A percentile compares a stretch with the other conserved stretches of the same genome.
Evolutionary conservation across 64 coral and sea anemone species (phyloP).

Genomic region (Catalaphyllia jardinei): DNA sequence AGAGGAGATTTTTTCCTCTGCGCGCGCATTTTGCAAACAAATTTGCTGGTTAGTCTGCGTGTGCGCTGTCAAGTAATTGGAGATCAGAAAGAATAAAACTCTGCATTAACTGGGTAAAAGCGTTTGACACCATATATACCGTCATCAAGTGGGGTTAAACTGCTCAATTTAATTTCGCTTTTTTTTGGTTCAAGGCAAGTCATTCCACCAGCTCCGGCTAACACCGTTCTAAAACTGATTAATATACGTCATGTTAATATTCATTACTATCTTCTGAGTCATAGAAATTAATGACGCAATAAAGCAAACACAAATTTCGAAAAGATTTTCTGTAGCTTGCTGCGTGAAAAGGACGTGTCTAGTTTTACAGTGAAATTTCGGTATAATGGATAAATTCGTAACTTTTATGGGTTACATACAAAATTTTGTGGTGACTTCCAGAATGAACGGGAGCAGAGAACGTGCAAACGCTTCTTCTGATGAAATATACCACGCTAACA

Average conservation of each 20-base stretch:
- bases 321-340: not conserved
- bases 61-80: too few relatives aligned
- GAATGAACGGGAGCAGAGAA: not conserved
- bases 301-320: not conserved
- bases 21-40: too few relatives aligned
- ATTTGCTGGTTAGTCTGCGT: too few relatives aligned
- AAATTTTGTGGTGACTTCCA: not conserved
- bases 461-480: not conserved
- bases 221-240: not conserved
- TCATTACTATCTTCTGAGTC: not conserved
- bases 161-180: too few relatives aligned
- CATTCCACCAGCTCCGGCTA: too few relatives aligned
- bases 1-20: too few relatives aligned
- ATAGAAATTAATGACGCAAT: constrained; percentile 7
- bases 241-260: not conserved
- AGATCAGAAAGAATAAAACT: too few relatives aligned
- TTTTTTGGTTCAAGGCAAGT: too few relatives aligned
- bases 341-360: not conserved
- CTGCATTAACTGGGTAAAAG: too few relatives aligned
- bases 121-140: too few relatives aligned
- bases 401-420: constrained; percentile 16
- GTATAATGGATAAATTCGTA: constrained; percentile 16
- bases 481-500: not conserved
- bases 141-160: too few relatives aligned
- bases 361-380: not conserved